Evolutionary conservation across 1,140 invertebrate genomes (phyloP), one percentile per base, ranked within the genome.

Genomic region (Zaprionus capensis): DNA sequence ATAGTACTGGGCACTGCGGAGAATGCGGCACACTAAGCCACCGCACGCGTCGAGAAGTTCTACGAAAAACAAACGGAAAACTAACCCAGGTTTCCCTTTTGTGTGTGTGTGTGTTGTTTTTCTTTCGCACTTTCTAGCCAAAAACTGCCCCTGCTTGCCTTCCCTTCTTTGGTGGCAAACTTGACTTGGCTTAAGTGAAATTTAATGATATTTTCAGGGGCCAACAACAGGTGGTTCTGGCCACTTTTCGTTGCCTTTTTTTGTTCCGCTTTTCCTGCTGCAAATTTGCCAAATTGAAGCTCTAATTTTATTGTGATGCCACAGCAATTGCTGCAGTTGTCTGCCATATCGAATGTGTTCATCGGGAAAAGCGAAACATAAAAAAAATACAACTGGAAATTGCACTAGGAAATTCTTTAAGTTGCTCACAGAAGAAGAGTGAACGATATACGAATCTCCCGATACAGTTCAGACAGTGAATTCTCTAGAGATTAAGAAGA

Each of bases 141-240:
- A 66, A 74, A 56, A 53, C 46, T 56, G n/a, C 31, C 22, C 26
- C 41, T 24, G 15, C 22, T 9, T 53, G 15, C 17, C 5, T 11
- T 36, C 17, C 12, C 31, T 63, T 53, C 44, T 24, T 44, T 71
- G 58, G 53, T 67, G 57, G 24, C 53, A 70, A 11, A 34, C 31
- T 74, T 80, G 61, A 57, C 70, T 62, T 62, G 68, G 61, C 81
- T 87, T 84, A 87, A 87, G 81, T 84, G 81, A 88, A 88, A 81
- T 87, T 87, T 84, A 87, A 87, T 87, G 84, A 78, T 84, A 84
- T 84, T 80, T 72, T 80, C 66, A 68, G 74, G 58, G 62, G 80
- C 15, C 53, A 70, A 68, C 84, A 90, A 88, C 84, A 87, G 78
- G 85, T 90, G 84, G 46, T 58, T 31, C 51, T 67, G 56, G 77